These are phyloP conservation scores for Ceratina japonica DNA, from an alignment of 1,140 invertebrate species.

Conservation along the genomic window DNA sequence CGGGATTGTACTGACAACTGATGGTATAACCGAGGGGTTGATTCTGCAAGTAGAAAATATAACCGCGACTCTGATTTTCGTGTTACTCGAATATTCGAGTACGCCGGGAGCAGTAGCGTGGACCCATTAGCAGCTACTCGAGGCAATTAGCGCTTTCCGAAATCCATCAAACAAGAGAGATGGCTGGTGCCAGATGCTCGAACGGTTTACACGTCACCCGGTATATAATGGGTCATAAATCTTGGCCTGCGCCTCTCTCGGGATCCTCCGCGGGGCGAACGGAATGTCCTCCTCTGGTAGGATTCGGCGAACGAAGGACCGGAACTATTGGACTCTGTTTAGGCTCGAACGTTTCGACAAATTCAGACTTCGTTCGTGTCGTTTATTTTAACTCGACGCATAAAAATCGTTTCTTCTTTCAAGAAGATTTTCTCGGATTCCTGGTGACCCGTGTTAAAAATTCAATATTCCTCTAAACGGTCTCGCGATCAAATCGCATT, in stretches of 20 bases:
- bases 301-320: background rate
- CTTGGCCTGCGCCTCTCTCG: constrained; percentile 30
- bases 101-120: too few species aligned
- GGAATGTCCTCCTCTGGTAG: background rate
- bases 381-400: too few species aligned
- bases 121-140: constrained; percentile 36
- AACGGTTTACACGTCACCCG: constrained; percentile 21
- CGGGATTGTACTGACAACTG: too few species aligned
- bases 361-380: background rate
- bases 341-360: background rate
- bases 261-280: constrained; percentile 29
- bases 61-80: too few species aligned
- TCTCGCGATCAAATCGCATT: background rate
- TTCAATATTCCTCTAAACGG: too few species aligned
- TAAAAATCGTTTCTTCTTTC: too few species aligned
- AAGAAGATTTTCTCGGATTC: too few species aligned
- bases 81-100: too few species aligned
- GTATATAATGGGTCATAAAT: constrained; percentile 61
- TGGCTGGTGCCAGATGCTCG: constrained; percentile 45
- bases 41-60: too few species aligned
- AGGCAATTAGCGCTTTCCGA: constrained; percentile 59
- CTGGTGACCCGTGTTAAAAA: too few species aligned
- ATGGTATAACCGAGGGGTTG: too few species aligned
- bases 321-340: background rate
- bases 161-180: constrained; percentile 39